Conservation (phyloP, 2,888 invertebrate species). For the Caenorhabditis becei region DNA sequence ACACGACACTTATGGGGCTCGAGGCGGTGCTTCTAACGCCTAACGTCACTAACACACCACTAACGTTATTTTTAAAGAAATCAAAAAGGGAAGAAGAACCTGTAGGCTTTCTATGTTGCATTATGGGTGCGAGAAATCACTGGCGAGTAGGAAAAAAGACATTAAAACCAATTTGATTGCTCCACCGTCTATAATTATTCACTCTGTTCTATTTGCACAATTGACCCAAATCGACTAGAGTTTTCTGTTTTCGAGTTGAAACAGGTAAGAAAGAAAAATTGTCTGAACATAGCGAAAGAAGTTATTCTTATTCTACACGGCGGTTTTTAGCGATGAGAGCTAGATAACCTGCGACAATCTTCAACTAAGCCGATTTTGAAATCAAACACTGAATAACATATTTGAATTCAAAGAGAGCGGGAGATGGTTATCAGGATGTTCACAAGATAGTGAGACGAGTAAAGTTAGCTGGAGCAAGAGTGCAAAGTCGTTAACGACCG, state of each 20-base stretch:
- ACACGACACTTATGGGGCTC: slow-evolving; percentile 24
- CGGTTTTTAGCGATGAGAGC: too few species aligned
- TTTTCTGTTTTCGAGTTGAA: background rate
- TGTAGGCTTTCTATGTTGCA: slow-evolving; percentile 23
- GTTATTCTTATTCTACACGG: background rate
- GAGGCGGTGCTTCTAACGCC: slow-evolving; percentile 34
- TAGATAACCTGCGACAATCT: background rate
- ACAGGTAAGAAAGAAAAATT: background rate
- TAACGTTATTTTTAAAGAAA: slow-evolving; percentile 14
- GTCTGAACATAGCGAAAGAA: too few species aligned
- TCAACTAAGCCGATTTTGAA: background rate
- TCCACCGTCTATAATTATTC: slow-evolving; percentile 58
- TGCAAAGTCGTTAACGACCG: slow-evolving; percentile 29
- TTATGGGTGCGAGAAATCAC: slow-evolving; percentile 30
- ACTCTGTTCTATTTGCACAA: slow-evolving; percentile 46
- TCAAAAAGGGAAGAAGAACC: slow-evolving; percentile 3
- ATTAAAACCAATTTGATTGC: slow-evolving; percentile 58
- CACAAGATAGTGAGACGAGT: background rate
- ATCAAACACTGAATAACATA: background rate
- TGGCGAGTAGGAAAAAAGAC: slow-evolving; percentile 31
- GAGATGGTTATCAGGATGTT: background rate
- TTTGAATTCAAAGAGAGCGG: too few species aligned
- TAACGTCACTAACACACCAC: slow-evolving; percentile 3
- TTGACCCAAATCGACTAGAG: slow-evolving; percentile 2
- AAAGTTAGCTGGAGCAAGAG: slow-evolving; percentile 4